Base-by-base conservation (phyloP, 2,888 invertebrate genomes). In the Galeruca laticollis region DNA sequence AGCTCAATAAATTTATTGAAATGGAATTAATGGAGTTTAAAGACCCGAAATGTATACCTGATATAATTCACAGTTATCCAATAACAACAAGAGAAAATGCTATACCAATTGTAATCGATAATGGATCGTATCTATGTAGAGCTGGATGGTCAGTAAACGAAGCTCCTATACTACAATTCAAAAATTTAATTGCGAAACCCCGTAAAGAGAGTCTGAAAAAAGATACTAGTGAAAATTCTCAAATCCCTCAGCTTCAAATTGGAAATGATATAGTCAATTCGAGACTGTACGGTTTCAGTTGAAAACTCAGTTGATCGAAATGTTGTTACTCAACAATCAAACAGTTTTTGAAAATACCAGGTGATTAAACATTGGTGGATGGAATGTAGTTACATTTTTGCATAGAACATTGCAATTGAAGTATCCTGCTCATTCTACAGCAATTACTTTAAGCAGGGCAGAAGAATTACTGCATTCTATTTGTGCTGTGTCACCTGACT, bases 191-290 rank as follows among this genome's bases (percentile, higher is more conserved):
- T 75, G 97, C 97, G 0, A 94, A 96, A 80, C 95, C 96, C 15
- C 88, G 97, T 31, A 95, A 94, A 82, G 96, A 96, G 80, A 87
- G 95, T 77, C 93, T 91, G 62, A 97, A 94, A 86, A 97, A 95
- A 86, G 95, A 95, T 81, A 90, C 91, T 0, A 82, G 77, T 9
- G 80, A 79, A 72, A 71, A 72, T 84, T 69, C 87, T 88, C 1
- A 87, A 13, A 88, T 89, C 31, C 91, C 91, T 2, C 90, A 90
- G 57, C 90, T 94, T 71, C 94, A 95, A 87, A 93, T 98, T 70
- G 98, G 97, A 60, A 97, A 98, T 85, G 97, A 98, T 84, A 97
- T 98, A 75, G 86, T 92, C 1, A 98, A 97, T 82, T 97, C 70
- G 98, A 98, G 87, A 95, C 96, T 43, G 93, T 95, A 1, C 87